Base-by-base conservation (phyloP, 2,797 vertebrate genomes). In the Chelonia mydas region DNA sequence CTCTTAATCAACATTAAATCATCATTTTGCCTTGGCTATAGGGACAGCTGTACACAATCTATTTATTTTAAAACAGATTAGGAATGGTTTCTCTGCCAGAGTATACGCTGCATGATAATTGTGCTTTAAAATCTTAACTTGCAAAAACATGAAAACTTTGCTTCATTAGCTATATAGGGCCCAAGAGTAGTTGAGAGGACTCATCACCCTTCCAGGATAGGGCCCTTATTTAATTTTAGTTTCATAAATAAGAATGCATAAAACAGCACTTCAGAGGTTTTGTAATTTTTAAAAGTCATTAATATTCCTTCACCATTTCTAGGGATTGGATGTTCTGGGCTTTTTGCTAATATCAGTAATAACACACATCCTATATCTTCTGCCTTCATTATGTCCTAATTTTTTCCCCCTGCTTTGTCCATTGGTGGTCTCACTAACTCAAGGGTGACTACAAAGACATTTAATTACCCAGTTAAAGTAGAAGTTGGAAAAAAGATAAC, bases 11-110 rank as follows among this genome's bases (percentile, higher is more conserved):
- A 97, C 98, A 98, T 98, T 98, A 98, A 98, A 98, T 98, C 98
- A 98, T 98, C 98, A 97, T 98, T 98, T 98, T 98, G 97, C 96
- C 97, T 97, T 96, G 96, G 96, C 97, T 98, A 96, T 95, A 97
- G 95, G 92, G 98, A 97, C 98, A 98, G 98, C 98, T 98, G 98
- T 98, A 98, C 97, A 98, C 98, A 98, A 98, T 98, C 98, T 98
- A 98, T 98, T 98, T 98, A 98, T 98, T 98, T 98, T 98, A 98
- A 98, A 98, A 97, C 97, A 98, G 98, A 98, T 98, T 98, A 98
- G 91, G 97, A 97, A 96, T 94, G 95, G 89, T 91, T 98, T 96
- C 93, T 95, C 95, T 97, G 97, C 97, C 98, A 98, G 97, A 97
- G 95, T 91, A 96, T 97, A 97, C 97, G 88, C 96, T 98, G 97